Conservation (phyloP, 2,113 vertebrate genomes). For the Numida meleagris region DNA sequence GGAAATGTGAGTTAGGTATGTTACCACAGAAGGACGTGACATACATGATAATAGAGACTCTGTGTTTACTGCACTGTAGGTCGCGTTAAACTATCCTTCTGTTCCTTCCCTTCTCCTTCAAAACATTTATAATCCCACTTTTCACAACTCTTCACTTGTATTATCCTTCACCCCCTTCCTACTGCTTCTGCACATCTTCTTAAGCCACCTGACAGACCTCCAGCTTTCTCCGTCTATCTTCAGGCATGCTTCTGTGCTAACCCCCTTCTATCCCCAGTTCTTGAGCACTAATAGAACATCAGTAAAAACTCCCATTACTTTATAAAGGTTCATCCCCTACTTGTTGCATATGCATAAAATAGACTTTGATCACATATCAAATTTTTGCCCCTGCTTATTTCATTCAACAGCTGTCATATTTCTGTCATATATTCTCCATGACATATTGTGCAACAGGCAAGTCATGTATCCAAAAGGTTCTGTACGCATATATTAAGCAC, state of each 20-base stretch:
- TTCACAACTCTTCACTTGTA: background rate
- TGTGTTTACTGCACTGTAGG: slow-evolving; percentile 30
- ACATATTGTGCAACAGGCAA: background rate
- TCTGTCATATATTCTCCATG: background rate
- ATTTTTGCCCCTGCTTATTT: background rate
- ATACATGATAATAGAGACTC: slow-evolving; percentile 5
- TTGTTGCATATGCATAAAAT: background rate
- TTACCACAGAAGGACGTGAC: slow-evolving; percentile 44
- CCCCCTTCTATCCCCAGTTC: background rate
- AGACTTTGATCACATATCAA: too few relatives aligned
- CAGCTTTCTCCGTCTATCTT: background rate
- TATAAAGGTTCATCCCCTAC: background rate
- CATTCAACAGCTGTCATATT: background rate
- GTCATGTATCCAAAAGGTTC: background rate
- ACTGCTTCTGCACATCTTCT: background rate
- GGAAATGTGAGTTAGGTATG: slow-evolving; percentile 11
- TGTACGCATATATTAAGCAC: background rate
- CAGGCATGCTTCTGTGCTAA: background rate
- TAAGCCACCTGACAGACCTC: background rate
- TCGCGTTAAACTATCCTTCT: background rate
- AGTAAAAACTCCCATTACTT: background rate
- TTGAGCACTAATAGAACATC: background rate
- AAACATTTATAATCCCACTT: background rate
- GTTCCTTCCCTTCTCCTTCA: slow-evolving; percentile 27
- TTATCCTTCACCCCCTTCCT: background rate